Percentiles rank a stretch among this genome's conserved stretches.
Evolutionary conservation across 2,113 vertebrate species (phyloP).

Genomic region (Oplegnathus fasciatus): DNA sequence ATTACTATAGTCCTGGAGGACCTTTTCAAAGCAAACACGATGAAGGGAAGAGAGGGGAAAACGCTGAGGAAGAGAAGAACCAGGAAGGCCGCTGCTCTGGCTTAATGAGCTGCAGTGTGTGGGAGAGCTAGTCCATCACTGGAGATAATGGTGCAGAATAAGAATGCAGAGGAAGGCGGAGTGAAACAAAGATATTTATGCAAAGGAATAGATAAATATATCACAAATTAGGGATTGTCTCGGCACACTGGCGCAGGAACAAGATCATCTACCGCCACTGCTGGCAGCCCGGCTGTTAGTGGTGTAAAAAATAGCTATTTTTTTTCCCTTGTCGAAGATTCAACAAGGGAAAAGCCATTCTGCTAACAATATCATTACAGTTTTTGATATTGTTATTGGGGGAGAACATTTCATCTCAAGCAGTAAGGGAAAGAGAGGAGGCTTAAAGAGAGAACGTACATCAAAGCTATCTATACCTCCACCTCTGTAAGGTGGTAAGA

Average conservation of each 20-base stretch:
- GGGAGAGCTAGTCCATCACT: slow-evolving; percentile 56
- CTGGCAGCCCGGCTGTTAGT: background rate
- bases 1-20: slow-evolving; percentile 53
- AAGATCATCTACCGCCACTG: slow-evolving; percentile 3
- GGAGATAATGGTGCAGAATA: slow-evolving; percentile 63
- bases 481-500: slow-evolving; percentile 37
- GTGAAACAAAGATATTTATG: slow-evolving; percentile 37
- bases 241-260: background rate
- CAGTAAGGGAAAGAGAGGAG: background rate
- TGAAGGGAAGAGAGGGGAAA: slow-evolving; percentile 47
- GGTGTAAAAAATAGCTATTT: slow-evolving; percentile 21
- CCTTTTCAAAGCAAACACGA: slow-evolving; percentile 73
- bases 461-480: slow-evolving; percentile 22
- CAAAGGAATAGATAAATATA: slow-evolving; percentile 43
- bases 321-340: background rate
- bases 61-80: slow-evolving; percentile 17
- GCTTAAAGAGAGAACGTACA: background rate
- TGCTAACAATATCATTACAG: slow-evolving; percentile 10
- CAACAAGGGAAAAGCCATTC: slow-evolving; percentile 12
- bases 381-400: slow-evolving; percentile 9
- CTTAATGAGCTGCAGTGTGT: slow-evolving; percentile 74
- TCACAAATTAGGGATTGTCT: slow-evolving; percentile 33
- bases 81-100: background rate
- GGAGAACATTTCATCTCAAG: slow-evolving; percentile 17
- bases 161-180: slow-evolving; percentile 26